Base-by-base conservation (phyloP, 2,113 vertebrate genomes). In the Labrus mixtus region DNA sequence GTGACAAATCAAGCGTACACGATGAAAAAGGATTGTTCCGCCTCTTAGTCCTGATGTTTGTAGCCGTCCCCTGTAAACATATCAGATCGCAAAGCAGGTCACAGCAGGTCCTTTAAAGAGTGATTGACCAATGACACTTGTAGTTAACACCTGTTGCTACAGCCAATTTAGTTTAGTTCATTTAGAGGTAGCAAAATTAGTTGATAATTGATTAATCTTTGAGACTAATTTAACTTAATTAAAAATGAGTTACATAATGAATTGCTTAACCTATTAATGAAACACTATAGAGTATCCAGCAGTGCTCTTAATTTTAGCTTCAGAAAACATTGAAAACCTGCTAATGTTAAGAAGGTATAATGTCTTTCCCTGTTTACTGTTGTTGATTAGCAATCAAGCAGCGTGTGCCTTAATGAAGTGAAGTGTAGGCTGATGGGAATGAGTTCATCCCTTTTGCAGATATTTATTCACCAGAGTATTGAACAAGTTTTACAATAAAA, bases 1-100 rank as follows among this genome's bases (percentile, higher is more conserved):
- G 63, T 53, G 72, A 66, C 68, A 76, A 51, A 68, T 74, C 68
- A 33, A 51, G 46, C 2, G 25, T 68, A 37, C 46, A 65, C 69
- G 60, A 46, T 56, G 29, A 22, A 75, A 68, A 62, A 36, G 1
- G 29, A 16, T 51, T 37, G 15, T 58, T 63, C 41, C 1, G 7
- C 33, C 3, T 54, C 53, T 75, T 23, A 48, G 43, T 55, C 54
- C 23, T 20, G 71, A 54, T 62, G 23, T 69, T 68, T 72, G 29
- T 64, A 56, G 53, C 25, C 25, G 65, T 17, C 51, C 45, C 36
- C 51, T 29, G 64, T 81, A 74, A 82, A 78, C 60, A 51, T n/a
- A 41, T 37, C 13, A 45, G 51, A 56, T 46, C 7, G 37, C 53
- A 43, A 22, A 29, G 57, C 33, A 53, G 29, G 29, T 33, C 29